Evolutionary conservation across 30 jellyfish, hydroid and myxozoan species (phyloP).

Genomic region (Phacellophora camtschatica): DNA sequence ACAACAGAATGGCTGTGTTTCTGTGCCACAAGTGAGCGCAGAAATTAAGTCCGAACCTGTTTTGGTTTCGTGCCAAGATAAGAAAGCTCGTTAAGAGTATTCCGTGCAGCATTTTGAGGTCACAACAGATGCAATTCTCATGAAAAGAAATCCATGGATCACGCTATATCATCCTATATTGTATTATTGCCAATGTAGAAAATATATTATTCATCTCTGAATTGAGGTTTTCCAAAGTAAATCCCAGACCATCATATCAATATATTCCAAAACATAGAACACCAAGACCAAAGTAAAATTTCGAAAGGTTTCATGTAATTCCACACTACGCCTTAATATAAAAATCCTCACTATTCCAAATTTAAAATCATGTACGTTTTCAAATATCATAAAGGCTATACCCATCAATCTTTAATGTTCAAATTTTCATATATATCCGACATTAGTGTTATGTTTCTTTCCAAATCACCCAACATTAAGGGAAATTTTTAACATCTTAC

Average conservation of each 20-base stretch:
- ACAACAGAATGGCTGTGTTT: conserved; percentile 11
- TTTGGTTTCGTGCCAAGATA: conserved; percentile 70
- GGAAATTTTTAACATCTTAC: too few species aligned
- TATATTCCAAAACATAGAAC: neutral
- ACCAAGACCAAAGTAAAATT: too few species aligned
- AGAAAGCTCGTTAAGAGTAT: conserved; percentile 44
- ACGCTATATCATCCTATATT: conserved; percentile 47
- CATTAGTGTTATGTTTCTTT: too few species aligned
- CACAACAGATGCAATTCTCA: conserved; percentile 49
- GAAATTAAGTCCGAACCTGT: neutral
- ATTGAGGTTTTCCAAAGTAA: neutral
- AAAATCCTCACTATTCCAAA: too few species aligned
- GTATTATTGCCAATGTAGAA: conserved; percentile 1
- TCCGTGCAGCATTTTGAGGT: conserved; percentile 75
- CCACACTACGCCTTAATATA: too few species aligned
- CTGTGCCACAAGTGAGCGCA: neutral
- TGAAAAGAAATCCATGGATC: conserved; percentile 61
- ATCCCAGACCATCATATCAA: too few species aligned
- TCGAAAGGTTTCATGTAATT: too few species aligned
- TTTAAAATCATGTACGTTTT: too few species aligned
- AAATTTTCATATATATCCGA: too few species aligned
- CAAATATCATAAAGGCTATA: too few species aligned
- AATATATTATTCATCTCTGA: conserved; percentile 19
- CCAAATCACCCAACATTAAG: too few species aligned
- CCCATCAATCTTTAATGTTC: too few species aligned